Evolutionary conservation across 2,888 invertebrate species (phyloP), one percentile per base, ranked within the genome.

Genomic region (Barypeithes pellucidus): DNA sequence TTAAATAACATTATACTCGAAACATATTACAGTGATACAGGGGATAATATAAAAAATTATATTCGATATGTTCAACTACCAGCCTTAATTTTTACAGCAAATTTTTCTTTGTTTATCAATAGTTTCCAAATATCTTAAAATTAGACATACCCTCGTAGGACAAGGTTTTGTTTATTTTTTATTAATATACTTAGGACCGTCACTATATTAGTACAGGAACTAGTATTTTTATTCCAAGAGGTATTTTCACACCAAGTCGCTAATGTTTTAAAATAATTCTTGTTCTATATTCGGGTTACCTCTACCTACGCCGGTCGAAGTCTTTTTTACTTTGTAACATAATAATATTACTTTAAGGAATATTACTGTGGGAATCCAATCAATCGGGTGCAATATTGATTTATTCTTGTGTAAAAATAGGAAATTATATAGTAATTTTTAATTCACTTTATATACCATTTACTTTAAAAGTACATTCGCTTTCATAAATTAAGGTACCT

Each of bases 211-310:
- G 24, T 22, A 65, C 20, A 39, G 43, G 12, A 62, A 63, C 33
- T 22, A 29, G 45, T 18, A 14, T 65, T 66, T 52, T 66, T 14
- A 11, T 52, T 29, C 18, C n/a, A 41, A 52, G 33, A 39, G 41
- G 41, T 16, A 39, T 52, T 52, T 66, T 66, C 66, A 54, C 66
- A 66, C 41, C 16, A 52, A 24, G 66, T 20, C 24, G 66, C 66
- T 66, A 66, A 66, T 66, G 39, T 24, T 54, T 66, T 52, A 24
- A 66, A 50, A 52, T 52, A 52, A 22, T 39, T 54, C 14, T 24
- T 18, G n/a, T 41, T 24, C 41, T 41, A 54, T 36, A 54, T 66
- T 22, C 54, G 39, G 43, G 39, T 41, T 52, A 66, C 24, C 24
- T 16, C 18, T 45, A 43, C 29, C 61, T 45, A 43, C 41, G 36